These are phyloP conservation scores for Neosalanx taihuensis DNA, from an alignment of 2,797 vertebrate species.

Conservation along the genomic window DNA sequence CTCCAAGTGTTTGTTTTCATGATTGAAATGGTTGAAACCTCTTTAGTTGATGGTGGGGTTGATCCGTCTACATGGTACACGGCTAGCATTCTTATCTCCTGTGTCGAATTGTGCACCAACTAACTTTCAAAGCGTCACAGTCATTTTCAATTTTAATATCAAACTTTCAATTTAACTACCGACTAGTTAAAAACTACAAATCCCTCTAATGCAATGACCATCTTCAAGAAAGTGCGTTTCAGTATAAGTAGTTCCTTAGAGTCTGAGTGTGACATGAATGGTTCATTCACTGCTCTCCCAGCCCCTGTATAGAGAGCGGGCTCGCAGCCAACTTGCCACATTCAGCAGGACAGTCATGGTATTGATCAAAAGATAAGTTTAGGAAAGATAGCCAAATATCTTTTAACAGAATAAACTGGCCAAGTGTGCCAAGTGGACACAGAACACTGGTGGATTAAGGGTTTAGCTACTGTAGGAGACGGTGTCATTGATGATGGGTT, in stretches of 20 bases:
- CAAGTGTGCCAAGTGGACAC: background rate
- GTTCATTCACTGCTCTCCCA: slow-evolving; percentile 46
- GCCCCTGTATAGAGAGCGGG: slow-evolving; percentile 12
- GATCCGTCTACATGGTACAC: background rate
- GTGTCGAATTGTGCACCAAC: background rate
- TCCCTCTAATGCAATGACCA: too few species aligned
- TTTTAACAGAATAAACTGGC: background rate
- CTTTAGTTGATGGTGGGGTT: background rate
- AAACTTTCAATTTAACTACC: background rate
- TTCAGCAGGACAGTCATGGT: slow-evolving; percentile 40
- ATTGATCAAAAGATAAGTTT: slow-evolving; percentile 45
- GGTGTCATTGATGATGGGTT: slow-evolving; percentile 2
- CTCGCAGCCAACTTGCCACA: background rate
- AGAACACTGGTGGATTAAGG: too few species aligned
- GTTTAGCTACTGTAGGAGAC: background rate
- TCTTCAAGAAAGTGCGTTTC: slow-evolving; percentile 7
- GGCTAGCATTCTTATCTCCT: background rate
- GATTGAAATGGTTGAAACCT: background rate
- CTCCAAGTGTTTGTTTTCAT: background rate
- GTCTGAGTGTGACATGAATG: slow-evolving; percentile 48
- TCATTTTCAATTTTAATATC: background rate
- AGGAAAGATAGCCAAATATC: slow-evolving; percentile 28
- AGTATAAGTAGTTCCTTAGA: slow-evolving; percentile 39
- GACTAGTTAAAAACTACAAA: too few species aligned
- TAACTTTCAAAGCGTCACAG: too few species aligned